Evolutionary conservation across 2,797 vertebrate species (phyloP).

Genomic region (Mareca strepera): DNA sequence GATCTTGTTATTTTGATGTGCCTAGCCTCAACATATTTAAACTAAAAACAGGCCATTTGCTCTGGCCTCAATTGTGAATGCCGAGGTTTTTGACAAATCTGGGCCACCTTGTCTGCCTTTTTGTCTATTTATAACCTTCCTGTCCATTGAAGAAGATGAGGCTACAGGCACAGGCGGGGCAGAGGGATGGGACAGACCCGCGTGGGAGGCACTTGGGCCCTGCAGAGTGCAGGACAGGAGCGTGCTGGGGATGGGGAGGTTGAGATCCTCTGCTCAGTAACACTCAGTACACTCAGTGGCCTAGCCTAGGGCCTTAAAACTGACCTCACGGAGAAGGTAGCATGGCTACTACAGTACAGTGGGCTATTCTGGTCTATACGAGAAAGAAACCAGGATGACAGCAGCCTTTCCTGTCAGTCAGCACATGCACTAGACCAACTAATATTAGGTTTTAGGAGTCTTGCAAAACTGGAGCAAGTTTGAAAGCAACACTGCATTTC

Average conservation of each 20-base stretch:
- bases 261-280: background rate
- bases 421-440: background rate
- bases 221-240: background rate
- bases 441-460: background rate
- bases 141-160: background rate
- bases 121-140: background rate
- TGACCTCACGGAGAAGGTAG: rapidly evolving
- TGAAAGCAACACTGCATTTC: background rate
- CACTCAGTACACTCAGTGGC: background rate
- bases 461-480: background rate
- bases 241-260: rapidly evolving
- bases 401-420: background rate
- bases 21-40: too few relatives aligned
- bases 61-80: background rate
- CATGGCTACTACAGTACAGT: background rate
- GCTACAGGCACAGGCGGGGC: background rate
- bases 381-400: background rate
- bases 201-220: background rate
- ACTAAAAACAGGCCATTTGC: background rate
- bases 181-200: background rate
- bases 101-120: background rate
- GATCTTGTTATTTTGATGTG: too few relatives aligned
- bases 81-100: background rate
- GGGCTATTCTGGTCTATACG: background rate
- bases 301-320: background rate